phyloP scores from a whole-genome alignment of 2,113 vertebrate genomes.

The Sebastes schlegelii region DNA sequence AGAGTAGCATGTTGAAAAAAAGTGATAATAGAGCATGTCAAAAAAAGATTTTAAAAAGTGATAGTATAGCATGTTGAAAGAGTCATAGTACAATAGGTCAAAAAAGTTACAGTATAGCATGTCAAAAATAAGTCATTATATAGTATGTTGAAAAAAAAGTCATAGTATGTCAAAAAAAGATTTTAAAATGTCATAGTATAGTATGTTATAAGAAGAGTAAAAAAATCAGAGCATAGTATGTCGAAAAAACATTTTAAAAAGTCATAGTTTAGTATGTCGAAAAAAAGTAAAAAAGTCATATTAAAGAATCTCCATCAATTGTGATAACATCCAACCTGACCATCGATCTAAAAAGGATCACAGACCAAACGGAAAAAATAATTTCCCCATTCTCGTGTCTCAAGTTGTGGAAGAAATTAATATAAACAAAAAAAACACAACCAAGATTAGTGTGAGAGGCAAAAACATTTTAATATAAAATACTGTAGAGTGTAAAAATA shows the following conservation, averaged over 20 bases:
- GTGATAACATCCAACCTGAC: neutral
- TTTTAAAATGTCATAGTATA: no score
- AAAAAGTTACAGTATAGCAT: no score
- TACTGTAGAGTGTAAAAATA: slow-evolving; percentile 20
- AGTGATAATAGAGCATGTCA: no score
- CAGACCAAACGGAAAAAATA: neutral
- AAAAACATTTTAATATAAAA: slow-evolving; percentile 65
- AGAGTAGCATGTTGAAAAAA: no score
- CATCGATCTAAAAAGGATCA: neutral
- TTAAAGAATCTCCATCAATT: neutral
- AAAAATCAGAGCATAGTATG: neutral
- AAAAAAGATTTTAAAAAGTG: no score
- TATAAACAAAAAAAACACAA: neutral
- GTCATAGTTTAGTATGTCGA: neutral
- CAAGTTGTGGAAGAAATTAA: neutral
- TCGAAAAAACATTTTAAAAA: neutral
- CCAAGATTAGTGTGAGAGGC: neutral
- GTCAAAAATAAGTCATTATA: no score
- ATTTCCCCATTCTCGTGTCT: neutral
- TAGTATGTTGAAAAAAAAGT: no score
- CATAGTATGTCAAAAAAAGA: no score
- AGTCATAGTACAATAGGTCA: no score
- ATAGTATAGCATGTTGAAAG: no score
- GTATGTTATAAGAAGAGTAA: no score
- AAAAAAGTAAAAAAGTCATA: neutral